These are phyloP conservation scores for Apodemia zela DNA, from an alignment of 2,888 invertebrate genomes.

Conservation along the genomic window DNA sequence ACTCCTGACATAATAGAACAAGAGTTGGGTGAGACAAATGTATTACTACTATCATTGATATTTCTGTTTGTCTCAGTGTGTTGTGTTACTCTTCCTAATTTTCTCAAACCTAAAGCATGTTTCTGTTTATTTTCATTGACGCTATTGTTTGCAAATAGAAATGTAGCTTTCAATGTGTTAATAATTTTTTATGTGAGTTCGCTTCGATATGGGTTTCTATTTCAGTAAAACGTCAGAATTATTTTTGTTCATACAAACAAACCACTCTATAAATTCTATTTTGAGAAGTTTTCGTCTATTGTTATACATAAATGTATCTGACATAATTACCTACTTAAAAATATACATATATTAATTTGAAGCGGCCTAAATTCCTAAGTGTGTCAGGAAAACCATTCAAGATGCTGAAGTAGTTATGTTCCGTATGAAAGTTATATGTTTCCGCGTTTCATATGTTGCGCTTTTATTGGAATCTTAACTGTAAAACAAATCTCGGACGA, in stretches of 20 bases:
- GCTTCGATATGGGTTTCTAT: conserved; percentile 17
- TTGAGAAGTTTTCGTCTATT: conserved; percentile 30
- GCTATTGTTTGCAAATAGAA: conserved; percentile 8
- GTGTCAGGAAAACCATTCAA: conserved; percentile 38
- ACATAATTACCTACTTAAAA: conserved; percentile 49
- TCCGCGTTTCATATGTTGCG: conserved; percentile 37
- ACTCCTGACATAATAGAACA: conserved; percentile 57
- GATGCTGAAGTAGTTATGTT: conserved; percentile 27
- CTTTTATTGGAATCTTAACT: not conserved
- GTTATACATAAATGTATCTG: not conserved
- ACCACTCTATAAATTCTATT: conserved; percentile 39
- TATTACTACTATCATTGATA: conserved; percentile 2
- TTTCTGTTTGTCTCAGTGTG: not conserved
- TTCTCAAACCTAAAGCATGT: not conserved
- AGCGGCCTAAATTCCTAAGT: conserved; percentile 47
- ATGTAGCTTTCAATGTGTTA: conserved; percentile 20
- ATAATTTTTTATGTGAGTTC: not conserved
- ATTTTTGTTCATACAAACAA: conserved; percentile 36
- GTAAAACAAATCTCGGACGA: not conserved
- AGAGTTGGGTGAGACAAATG: conserved; percentile 62
- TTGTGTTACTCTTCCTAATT: not conserved
- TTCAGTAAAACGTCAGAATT: conserved; percentile 33
- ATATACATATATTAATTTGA: conserved; percentile 43
- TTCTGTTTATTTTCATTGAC: not conserved
- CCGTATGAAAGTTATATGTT: conserved; percentile 24